Evolutionary conservation across 2,113 vertebrate genomes (phyloP), one percentile per base, ranked within the genome.

Genomic region (Elephantulus edwardii): DNA sequence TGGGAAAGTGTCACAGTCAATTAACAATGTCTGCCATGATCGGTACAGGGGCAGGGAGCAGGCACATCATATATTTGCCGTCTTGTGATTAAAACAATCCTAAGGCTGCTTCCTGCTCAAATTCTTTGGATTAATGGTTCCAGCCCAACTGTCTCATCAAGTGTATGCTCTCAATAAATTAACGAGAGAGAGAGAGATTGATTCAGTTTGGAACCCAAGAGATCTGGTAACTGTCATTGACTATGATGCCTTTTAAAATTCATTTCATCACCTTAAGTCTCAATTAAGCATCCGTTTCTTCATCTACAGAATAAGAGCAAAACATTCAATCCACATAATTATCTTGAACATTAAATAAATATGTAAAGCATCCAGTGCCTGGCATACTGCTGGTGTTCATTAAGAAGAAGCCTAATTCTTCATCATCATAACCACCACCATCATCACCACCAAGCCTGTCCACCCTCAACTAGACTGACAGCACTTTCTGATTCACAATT

Each of bases 301-400:
- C 90, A 87, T 74, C 40, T 88, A 78, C 26, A 64, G 90, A 74
- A 58, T 64, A 44, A 79, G 90, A 76, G 92, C 28, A 66, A 66
- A 95, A 44, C 35, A 56, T 50, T 42, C 78, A 74, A 88, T 26
- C 38, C 54, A 26, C 52, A 48, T 2, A 20, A 20, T 54, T 46
- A 38, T 40, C 30, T 66, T 58, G n/a, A 92, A 62, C 35, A 66
- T 83, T 74, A 86, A 77, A 66, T 17, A 74, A 79, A 50, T 33
- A 72, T n/a, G 28, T 12, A 83, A 83, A 80, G n/a, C 33, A 46
- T 4, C 16, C 3, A 28, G 38, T 7, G 16, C 19, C 62, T 16
- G 6, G 33, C 48, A 68, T 3, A 13, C 9, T 38, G 44, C 6
- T 46, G 20, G 26, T 22, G 9, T 26, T 58, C 46, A 38, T 16